Evolutionary conservation across 2,888 invertebrate genomes (phyloP).

Genomic region (Hydrotaea diabolus): DNA sequence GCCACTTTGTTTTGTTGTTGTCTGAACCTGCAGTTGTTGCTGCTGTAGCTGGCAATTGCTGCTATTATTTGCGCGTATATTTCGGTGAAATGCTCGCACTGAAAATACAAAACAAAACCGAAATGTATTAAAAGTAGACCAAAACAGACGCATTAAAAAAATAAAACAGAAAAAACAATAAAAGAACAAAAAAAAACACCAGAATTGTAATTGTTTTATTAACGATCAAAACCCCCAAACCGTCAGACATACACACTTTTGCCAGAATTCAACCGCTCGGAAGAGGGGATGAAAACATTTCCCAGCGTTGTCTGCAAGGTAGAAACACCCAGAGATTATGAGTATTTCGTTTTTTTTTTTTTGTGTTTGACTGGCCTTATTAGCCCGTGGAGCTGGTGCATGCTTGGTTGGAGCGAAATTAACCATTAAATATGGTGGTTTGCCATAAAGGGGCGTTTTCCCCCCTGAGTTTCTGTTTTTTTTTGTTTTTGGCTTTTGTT

Average conservation of each 20-base stretch:
- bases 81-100: background rate
- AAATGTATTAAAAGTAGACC: background rate
- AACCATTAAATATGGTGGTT: constrained; percentile 30
- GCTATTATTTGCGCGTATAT: constrained; percentile 21
- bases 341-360: background rate
- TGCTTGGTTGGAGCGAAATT: constrained; percentile 1
- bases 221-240: constrained; percentile 2
- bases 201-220: constrained; percentile 7
- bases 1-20: background rate
- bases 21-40: no score
- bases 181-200: background rate
- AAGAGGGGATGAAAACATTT: background rate
- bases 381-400: background rate
- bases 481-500: background rate
- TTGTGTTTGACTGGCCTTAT: background rate
- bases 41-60: no score
- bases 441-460: background rate
- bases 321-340: constrained; percentile 2
- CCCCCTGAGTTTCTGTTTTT: background rate
- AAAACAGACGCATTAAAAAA: constrained; percentile 14
- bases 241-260: no score
- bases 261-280: background rate
- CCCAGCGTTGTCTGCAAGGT: background rate
- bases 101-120: background rate
- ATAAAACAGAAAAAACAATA: constrained; percentile 6